Evolutionary conservation across 2,797 vertebrate species (phyloP).

Genomic region (Tolypeutes matacus): DNA sequence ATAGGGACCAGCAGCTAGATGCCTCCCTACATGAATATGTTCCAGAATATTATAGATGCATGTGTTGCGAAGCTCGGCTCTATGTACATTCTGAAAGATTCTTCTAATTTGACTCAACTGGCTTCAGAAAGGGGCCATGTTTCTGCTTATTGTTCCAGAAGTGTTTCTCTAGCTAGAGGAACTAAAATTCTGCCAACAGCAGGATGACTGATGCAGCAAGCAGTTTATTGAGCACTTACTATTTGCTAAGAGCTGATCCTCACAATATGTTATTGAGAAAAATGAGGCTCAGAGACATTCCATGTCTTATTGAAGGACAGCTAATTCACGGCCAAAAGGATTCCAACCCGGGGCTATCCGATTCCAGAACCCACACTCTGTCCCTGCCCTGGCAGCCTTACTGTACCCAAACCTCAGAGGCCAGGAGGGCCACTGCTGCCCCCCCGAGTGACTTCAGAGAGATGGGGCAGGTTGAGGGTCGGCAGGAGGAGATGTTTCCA

Average conservation of each 20-base stretch:
- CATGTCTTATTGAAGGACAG: neutral
- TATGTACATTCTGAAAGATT: neutral
- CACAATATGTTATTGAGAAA: neutral
- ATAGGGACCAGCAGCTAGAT: neutral
- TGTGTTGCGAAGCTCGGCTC: neutral
- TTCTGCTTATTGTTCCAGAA: neutral
- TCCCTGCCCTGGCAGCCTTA: neutral
- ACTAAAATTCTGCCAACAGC: neutral
- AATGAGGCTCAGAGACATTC: neutral
- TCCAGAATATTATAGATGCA: neutral
- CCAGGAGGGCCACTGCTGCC: neutral
- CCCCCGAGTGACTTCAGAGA: constrained; percentile 13
- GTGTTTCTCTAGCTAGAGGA: neutral
- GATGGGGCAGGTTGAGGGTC: neutral
- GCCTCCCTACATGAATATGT: neutral
- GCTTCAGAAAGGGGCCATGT: too few relatives aligned
- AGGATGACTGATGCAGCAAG: neutral
- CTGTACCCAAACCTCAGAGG: neutral
- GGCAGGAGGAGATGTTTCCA: neutral
- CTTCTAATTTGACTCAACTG: neutral
- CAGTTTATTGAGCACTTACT: neutral
- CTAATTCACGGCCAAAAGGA: neutral
- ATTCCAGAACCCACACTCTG: neutral
- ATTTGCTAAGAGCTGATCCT: neutral
- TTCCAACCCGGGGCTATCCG: neutral